phyloP scores from a whole-genome alignment of 2,888 invertebrate genomes.

The Chorisops tibialis region DNA sequence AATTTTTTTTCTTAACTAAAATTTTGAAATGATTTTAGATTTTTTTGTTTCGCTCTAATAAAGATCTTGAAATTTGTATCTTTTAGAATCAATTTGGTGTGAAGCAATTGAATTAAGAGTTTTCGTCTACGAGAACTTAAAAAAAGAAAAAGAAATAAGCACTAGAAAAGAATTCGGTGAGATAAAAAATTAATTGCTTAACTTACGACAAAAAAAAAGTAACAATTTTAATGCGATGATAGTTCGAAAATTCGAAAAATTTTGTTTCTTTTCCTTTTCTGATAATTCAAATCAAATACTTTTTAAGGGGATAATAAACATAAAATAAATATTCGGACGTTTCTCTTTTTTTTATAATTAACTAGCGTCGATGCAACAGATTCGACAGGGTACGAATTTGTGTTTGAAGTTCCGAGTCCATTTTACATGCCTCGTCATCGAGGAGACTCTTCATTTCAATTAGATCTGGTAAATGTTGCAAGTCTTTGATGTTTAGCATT shows the following conservation, averaged over 20 bases:
- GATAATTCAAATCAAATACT: neutral
- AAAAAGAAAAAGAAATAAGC: too few species aligned
- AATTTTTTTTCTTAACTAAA: too few species aligned
- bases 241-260: neutral
- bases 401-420: conserved; percentile 51
- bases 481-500: conserved; percentile 77
- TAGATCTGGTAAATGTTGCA: conserved; percentile 70
- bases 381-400: conserved; percentile 51
- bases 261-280: neutral
- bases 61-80: too few species aligned
- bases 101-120: too few species aligned
- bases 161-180: neutral
- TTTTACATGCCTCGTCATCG: conserved; percentile 48
- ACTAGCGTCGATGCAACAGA: conserved; percentile 47
- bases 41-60: too few species aligned
- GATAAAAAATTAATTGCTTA: conserved; percentile 4
- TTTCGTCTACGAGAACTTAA: too few species aligned
- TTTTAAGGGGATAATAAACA: neutral
- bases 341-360: neutral
- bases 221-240: neutral
- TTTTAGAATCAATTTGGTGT: too few species aligned
- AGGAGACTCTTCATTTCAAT: conserved; percentile 46
- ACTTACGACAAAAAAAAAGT: neutral
- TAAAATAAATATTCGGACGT: neutral
- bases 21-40: too few species aligned